phyloP scores from a whole-genome alignment of 2,888 invertebrate species.

The Syrista parreyssii region DNA sequence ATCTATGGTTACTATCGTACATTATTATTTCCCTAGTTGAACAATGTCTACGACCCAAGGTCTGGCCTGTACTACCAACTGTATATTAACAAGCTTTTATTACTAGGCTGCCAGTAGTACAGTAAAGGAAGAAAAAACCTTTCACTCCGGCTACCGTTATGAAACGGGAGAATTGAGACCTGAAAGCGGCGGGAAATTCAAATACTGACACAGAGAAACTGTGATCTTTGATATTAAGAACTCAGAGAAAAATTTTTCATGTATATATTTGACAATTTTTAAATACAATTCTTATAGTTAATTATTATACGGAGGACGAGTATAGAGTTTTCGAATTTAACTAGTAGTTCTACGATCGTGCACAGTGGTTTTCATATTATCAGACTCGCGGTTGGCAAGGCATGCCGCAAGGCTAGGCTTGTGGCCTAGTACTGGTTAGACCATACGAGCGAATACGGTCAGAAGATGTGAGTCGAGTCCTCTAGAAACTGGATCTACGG shows the following conservation, averaged over 20 bases:
- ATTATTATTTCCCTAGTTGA: neutral
- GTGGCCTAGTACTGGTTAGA: neutral
- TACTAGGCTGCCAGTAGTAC: neutral
- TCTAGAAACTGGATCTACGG: neutral
- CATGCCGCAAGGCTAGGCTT: neutral
- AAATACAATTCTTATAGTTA: no score
- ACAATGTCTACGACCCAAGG: neutral
- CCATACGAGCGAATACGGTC: neutral
- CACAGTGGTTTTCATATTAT: neutral
- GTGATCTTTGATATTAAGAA: neutral
- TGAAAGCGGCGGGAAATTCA: neutral
- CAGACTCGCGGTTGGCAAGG: neutral
- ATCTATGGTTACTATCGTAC: neutral
- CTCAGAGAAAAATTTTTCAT: neutral
- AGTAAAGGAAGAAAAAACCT: neutral
- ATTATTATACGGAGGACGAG: no score
- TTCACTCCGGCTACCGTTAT: neutral
- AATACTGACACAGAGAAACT: neutral
- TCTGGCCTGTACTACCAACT: neutral
- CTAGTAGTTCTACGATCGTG: neutral
- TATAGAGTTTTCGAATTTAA: neutral
- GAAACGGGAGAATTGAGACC: neutral
- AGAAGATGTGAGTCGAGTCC: neutral
- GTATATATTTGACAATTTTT: neutral
- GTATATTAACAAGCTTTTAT: neutral